Evolutionary conservation across 2,113 vertebrate species (phyloP), one percentile per base, ranked within the genome.

Genomic region (Megaleporinus macrocephalus): DNA sequence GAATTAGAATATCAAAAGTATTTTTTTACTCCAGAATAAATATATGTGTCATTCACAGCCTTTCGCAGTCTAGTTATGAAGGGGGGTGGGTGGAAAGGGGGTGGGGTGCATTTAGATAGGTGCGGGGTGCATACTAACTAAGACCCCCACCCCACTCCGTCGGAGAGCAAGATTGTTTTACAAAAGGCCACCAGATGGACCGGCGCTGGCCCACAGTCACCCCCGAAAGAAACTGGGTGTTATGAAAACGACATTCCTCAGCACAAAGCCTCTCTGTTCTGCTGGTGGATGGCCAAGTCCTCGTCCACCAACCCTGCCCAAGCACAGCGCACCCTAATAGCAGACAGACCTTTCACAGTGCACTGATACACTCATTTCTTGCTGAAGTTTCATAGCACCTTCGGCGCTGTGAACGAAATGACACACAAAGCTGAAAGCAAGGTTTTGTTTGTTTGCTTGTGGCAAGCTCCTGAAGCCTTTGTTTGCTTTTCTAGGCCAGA

Each of bases 241-340:
- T 92, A 93, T 93, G 90, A 93, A 91, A 93, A 94, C 88, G 83
- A 85, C 92, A 94, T 94, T 94, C 93, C 91, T 92, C 81, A 65
- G 20, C 90, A 95, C 94, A 95, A 94, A 95, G 91, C 85, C 82
- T 91, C 63, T 88, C 90, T 94, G 93, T 95, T 93, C 87, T 83
- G 82, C 33, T 83, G 86, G 85, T 86, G 83, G 88, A 89, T 86
- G 88, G 89, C 89, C 80, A 75, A 82, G 57, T 83, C 76, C 27
- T 22, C 44, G 2, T 71, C 55, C 22, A 13, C 65, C 62, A 59
- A 4, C 30, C 6, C 63, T 14, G n/a, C 79, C 13, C 47, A 36
- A 66, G 47, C 55, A 61, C 55, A 61, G 26, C 49, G 29, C 73
- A 69, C 30, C 61, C 63, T 41, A 26, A 76, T 82, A 68, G 68